Percentiles rank a stretch among this genome's conserved stretches.
Conservation (phyloP, 2,888 invertebrate species). For the Eustalomyia histrio region DNA sequence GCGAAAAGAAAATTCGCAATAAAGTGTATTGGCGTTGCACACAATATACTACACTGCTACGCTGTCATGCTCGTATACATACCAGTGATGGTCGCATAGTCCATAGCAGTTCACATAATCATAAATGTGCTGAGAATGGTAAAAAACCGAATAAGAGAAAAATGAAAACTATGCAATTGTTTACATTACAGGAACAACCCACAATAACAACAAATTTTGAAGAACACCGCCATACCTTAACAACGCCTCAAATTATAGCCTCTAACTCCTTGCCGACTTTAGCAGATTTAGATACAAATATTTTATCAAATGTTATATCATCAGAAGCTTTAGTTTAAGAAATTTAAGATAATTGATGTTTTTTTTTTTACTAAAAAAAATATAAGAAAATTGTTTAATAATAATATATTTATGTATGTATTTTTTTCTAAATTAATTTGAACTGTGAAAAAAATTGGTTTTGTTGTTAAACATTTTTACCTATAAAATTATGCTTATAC, state of each 20-base stretch:
- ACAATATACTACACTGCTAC: constrained; percentile 76
- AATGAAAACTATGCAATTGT: constrained; percentile 42
- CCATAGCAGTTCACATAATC: constrained; percentile 75
- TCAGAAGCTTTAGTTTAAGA: constrained; percentile 14
- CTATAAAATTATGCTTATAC: too few species aligned
- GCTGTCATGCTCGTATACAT: constrained; percentile 77
- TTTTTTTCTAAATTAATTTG: too few species aligned
- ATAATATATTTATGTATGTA: too few species aligned
- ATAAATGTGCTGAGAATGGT: constrained; percentile 66
- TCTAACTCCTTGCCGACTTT: not conserved
- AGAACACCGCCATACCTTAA: too few species aligned
- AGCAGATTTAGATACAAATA: not conserved
- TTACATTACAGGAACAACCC: constrained; percentile 19
- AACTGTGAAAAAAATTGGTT: too few species aligned
- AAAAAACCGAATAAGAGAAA: constrained; percentile 63
- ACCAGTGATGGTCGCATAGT: constrained; percentile 73
- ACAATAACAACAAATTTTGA: constrained; percentile 3
- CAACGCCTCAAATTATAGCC: too few species aligned
- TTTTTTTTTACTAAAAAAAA: not conserved
- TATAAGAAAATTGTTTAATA: not conserved
- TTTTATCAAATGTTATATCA: constrained; percentile 15
- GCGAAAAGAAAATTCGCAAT: constrained; percentile 75
- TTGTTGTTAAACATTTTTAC: too few species aligned
- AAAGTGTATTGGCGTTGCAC: constrained; percentile 79
- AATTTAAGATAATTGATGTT: not conserved